phyloP scores from a whole-genome alignment of 2,797 vertebrate species.

The Chrosomus eos region DNA sequence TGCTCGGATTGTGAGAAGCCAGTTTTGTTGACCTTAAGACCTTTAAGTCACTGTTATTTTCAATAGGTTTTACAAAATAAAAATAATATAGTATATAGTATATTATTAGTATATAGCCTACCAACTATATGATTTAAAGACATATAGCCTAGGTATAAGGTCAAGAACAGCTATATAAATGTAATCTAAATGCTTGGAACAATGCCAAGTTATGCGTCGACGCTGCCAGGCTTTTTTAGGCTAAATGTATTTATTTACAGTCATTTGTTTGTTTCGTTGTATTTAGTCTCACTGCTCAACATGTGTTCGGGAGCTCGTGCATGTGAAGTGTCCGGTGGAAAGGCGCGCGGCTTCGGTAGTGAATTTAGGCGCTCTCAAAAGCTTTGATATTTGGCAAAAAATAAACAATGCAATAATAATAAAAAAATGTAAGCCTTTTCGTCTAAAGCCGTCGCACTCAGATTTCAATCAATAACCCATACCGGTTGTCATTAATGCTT shows the following conservation, averaged over 20 bases:
- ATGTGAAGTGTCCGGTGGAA: background rate
- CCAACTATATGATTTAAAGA: background rate
- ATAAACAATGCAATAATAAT: background rate
- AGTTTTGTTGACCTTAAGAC: background rate
- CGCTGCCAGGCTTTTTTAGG: background rate
- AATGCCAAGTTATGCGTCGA: background rate
- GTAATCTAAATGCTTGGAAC: slow-evolving; percentile 8
- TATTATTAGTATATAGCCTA: background rate
- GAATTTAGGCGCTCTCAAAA: background rate
- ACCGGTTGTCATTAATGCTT: background rate
- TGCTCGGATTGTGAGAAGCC: background rate
- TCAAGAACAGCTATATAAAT: background rate
- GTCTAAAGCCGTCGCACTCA: background rate
- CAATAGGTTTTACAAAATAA: background rate
- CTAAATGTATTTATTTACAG: background rate
- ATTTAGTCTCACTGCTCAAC: background rate
- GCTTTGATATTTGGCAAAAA: background rate
- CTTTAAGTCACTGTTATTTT: background rate
- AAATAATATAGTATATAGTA: too few species aligned
- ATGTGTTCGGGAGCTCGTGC: background rate
- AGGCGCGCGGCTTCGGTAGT: background rate
- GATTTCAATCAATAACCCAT: background rate
- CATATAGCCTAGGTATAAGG: too few species aligned
- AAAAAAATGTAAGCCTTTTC: background rate
- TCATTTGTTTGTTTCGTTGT: background rate